Evolutionary conservation across 2,113 vertebrate species (phyloP).

Genomic region (Eptesicus fuscus): DNA sequence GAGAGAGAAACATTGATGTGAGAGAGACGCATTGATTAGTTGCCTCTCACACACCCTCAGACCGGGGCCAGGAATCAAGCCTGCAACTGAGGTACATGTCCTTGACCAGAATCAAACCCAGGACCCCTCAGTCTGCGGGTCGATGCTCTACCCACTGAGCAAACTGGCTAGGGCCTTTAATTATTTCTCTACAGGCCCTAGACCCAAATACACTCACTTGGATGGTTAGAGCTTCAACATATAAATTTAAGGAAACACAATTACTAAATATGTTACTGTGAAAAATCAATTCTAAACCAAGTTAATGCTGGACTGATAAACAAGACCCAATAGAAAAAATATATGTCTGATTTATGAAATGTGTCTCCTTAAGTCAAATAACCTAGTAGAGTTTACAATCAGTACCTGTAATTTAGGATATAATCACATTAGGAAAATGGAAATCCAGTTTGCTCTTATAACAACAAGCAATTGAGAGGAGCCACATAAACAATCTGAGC

Average conservation of each 20-base stretch:
- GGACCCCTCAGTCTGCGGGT: too few relatives aligned
- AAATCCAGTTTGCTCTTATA: not conserved
- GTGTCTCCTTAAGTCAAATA: not conserved
- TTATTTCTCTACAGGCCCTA: not conserved
- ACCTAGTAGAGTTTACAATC: not conserved
- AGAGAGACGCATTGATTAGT: too few relatives aligned
- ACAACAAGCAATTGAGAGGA: not conserved
- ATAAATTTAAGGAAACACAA: not conserved
- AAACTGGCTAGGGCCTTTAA: not conserved
- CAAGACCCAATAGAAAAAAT: not conserved
- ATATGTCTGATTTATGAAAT: not conserved
- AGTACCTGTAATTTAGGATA: not conserved
- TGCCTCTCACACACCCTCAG: too few relatives aligned
- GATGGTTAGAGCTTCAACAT: not conserved
- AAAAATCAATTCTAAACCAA: not conserved
- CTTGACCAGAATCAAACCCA: too few relatives aligned
- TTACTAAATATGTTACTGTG: not conserved
- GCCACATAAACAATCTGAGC: not conserved
- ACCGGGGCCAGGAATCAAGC: too few relatives aligned
- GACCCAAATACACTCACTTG: not conserved
- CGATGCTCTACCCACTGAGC: too few relatives aligned
- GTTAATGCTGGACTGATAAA: not conserved
- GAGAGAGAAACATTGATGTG: too few relatives aligned
- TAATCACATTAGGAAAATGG: not conserved
- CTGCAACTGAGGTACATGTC: too few relatives aligned